Evolutionary conservation across 2,888 invertebrate species (phyloP).

Genomic region (Apocheima hispidaria): DNA sequence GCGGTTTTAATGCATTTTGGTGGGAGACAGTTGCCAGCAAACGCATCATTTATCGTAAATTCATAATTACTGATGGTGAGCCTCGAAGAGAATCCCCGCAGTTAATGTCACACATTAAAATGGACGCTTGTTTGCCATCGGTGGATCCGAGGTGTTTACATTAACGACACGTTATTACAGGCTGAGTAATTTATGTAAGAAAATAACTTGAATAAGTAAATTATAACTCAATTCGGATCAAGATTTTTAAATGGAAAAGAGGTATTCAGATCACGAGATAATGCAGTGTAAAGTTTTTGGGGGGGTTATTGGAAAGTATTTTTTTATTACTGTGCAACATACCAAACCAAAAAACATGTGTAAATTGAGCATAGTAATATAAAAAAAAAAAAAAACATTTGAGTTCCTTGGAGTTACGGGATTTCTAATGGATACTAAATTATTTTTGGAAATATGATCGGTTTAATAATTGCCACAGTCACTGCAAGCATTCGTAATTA

Average conservation of each 20-base stretch:
- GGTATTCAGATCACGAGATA: slow-evolving; percentile 25
- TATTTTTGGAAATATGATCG: too few species aligned
- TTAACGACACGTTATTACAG: slow-evolving; percentile 49
- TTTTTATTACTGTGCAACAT: too few species aligned
- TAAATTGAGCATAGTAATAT: too few species aligned
- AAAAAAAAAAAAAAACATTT: too few species aligned
- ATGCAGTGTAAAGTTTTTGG: neutral
- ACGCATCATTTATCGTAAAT: slow-evolving; percentile 79
- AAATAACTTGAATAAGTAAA: slow-evolving; percentile 42
- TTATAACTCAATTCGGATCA: slow-evolving; percentile 47
- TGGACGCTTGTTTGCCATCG: slow-evolving; percentile 51
- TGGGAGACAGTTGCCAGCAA: slow-evolving; percentile 52
- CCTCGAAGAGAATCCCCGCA: slow-evolving; percentile 63
- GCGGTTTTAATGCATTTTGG: slow-evolving; percentile 42
- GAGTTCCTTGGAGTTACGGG: too few species aligned
- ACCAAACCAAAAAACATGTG: too few species aligned
- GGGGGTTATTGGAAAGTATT: neutral
- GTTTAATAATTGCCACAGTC: too few species aligned
- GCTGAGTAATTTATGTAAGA: slow-evolving; percentile 44
- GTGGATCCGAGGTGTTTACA: slow-evolving; percentile 45
- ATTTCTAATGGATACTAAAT: too few species aligned
- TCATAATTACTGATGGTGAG: slow-evolving; percentile 74
- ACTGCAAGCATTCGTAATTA: too few species aligned
- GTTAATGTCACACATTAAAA: slow-evolving; percentile 70
- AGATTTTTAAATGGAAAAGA: slow-evolving; percentile 44